Percentiles rank a stretch among this genome's conserved stretches.
These are phyloP conservation scores for Macrobrachium rosenbergii DNA, from an alignment of 1,140 invertebrate genomes.

Conservation along the genomic window DNA sequence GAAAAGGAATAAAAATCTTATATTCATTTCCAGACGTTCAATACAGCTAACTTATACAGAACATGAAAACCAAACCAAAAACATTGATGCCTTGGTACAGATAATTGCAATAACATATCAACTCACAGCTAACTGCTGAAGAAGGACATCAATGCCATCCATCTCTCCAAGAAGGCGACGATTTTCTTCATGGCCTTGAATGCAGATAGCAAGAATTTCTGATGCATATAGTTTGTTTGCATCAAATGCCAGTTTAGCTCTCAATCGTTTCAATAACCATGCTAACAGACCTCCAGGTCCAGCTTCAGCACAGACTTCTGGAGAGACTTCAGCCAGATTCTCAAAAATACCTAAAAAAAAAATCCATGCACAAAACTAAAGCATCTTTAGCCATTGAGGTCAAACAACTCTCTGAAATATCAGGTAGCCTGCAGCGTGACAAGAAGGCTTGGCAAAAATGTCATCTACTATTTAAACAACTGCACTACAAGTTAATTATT, in stretches of 20 bases:
- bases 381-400: constrained; percentile 29
- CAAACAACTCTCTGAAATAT: neutral
- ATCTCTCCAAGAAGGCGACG: constrained; percentile 87
- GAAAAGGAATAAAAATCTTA: no score
- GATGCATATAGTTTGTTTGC: constrained; percentile 95
- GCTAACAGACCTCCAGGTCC: constrained; percentile 83
- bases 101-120: constrained; percentile 50
- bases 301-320: constrained; percentile 86
- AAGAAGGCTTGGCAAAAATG: no score
- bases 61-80: no score
- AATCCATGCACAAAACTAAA: constrained; percentile 67
- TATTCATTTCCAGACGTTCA: no score
- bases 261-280: constrained; percentile 92
- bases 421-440: no score
- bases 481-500: no score
- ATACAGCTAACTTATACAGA: no score
- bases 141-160: constrained; percentile 95
- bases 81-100: neutral
- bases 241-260: constrained; percentile 91
- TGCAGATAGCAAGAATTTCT: constrained; percentile 95
- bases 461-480: no score
- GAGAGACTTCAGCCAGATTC: constrained; percentile 92
- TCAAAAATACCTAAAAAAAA: constrained; percentile 81
- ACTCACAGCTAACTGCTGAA: constrained; percentile 93
- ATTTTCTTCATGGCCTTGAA: constrained; percentile 78